phyloP scores from a whole-genome alignment of 2,797 vertebrate genomes.

The Poecilia velifera region DNA sequence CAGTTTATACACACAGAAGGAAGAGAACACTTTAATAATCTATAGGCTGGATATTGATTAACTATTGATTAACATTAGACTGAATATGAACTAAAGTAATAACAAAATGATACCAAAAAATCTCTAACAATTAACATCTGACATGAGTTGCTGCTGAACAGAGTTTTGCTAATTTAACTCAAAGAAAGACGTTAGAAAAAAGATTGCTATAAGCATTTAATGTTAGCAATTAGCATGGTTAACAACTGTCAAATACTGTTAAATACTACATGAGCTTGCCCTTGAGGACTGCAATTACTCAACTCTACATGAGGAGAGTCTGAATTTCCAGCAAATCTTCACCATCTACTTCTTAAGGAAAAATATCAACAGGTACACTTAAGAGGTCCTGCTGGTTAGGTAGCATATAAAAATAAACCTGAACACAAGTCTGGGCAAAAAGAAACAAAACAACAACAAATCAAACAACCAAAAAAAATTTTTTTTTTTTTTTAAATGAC shows the following conservation, averaged over 20 bases:
- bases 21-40: too few relatives aligned
- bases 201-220: background rate
- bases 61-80: too few relatives aligned
- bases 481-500: background rate
- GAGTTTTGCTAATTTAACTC: background rate
- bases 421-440: background rate
- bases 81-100: too few relatives aligned
- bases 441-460: background rate
- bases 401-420: background rate
- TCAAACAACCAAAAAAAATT: background rate
- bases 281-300: background rate
- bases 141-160: background rate
- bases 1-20: too few relatives aligned
- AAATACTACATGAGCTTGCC: background rate
- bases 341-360: background rate
- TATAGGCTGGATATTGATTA: too few relatives aligned
- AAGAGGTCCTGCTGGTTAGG: background rate
- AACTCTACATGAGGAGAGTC: background rate
- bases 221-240: background rate
- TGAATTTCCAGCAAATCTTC: background rate
- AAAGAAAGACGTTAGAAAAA: background rate
- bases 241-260: background rate
- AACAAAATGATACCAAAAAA: too few relatives aligned
- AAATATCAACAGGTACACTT: background rate
- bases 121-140: background rate